Conservation (phyloP, 2,888 invertebrate species). For the Dicyrtomina minuta region DNA sequence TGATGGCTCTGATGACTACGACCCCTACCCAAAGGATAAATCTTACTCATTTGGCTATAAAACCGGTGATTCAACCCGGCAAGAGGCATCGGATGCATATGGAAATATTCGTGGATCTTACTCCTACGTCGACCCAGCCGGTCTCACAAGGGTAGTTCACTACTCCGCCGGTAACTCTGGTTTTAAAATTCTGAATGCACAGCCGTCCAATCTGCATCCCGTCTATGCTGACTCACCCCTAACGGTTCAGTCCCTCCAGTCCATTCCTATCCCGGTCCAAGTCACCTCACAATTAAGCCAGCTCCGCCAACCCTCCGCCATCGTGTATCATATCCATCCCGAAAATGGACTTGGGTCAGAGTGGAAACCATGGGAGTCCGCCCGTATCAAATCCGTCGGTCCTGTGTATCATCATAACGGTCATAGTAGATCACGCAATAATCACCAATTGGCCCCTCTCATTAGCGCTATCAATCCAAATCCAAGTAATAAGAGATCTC, state of each 20-base stretch:
- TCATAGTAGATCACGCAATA: background rate
- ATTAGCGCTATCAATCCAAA: too few relatives aligned
- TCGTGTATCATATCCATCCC: constrained; percentile 50
- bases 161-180: constrained; percentile 47
- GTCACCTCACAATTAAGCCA: too few relatives aligned
- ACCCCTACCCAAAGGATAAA: constrained; percentile 41
- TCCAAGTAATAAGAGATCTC: too few relatives aligned
- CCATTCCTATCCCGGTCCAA: constrained; percentile 3
- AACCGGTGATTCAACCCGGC: constrained; percentile 39
- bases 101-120: constrained; percentile 46
- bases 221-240: constrained; percentile 43
- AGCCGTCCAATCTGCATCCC: constrained; percentile 39
- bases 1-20: too few relatives aligned
- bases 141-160: constrained; percentile 43
- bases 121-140: constrained; percentile 42
- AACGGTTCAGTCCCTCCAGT: constrained; percentile 17
- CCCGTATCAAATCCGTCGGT: background rate
- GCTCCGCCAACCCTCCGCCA: constrained; percentile 42
- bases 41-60: constrained; percentile 49
- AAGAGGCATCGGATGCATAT: constrained; percentile 42
- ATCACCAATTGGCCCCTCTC: too few relatives aligned
- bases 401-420: background rate
- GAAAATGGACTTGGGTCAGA: constrained; percentile 33
- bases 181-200: constrained; percentile 44
- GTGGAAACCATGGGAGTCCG: constrained; percentile 50